Conservation (phyloP, 2,797 vertebrate genomes). For the Micromesistius poutassou region DNA sequence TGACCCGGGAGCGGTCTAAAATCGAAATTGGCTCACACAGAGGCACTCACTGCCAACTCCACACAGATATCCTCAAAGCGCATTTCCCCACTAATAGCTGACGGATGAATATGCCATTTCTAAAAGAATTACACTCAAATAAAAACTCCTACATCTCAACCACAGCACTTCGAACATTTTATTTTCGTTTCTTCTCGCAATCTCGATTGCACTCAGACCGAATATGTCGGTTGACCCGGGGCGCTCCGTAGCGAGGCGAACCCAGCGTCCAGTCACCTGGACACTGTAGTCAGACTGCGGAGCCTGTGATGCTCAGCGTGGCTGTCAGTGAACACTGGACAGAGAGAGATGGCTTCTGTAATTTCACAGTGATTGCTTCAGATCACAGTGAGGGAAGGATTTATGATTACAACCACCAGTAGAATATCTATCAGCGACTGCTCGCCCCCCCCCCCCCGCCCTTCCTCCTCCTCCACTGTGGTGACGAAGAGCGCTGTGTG, state of each 20-base stretch:
- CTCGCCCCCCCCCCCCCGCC: conserved; percentile 37
- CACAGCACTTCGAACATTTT: too few relatives aligned
- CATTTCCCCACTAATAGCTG: too few relatives aligned
- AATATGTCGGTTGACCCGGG: conserved; percentile 1
- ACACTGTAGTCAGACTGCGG: conserved; percentile 47
- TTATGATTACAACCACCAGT: conserved; percentile 48
- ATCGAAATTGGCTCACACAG: too few relatives aligned
- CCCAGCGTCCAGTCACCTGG: conserved; percentile 45
- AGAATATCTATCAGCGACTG: conserved; percentile 38
- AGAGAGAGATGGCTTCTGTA: conserved; percentile 55
- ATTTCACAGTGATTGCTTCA: conserved; percentile 66
- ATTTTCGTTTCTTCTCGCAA: neutral
- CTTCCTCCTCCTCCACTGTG: conserved; percentile 15
- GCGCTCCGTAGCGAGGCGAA: neutral
- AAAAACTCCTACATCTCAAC: too few relatives aligned
- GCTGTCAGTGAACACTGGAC: conserved; percentile 58
- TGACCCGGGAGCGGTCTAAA: too few relatives aligned
- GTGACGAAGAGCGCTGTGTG: conserved; percentile 4
- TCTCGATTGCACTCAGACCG: neutral
- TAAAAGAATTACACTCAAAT: too few relatives aligned
- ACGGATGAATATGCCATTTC: too few relatives aligned
- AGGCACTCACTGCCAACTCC: too few relatives aligned
- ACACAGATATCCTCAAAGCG: too few relatives aligned
- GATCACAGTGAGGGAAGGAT: conserved; percentile 50
- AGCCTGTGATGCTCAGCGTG: conserved; percentile 34